Conservation (phyloP, 2,888 invertebrate genomes). For the Coleophora deauratella region DNA sequence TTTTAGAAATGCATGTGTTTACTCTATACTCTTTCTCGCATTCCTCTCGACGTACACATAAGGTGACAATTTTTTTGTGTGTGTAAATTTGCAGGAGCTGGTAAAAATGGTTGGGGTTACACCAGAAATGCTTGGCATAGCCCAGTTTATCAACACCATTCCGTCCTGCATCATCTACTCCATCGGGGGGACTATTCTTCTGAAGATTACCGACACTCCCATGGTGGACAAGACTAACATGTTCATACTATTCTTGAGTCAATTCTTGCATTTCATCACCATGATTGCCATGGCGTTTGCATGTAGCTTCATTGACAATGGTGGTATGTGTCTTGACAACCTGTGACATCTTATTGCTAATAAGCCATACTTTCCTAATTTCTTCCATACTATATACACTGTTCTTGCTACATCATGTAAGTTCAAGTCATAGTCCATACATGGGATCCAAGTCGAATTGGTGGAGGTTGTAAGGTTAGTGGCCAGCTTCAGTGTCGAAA, state of each 20-base stretch:
- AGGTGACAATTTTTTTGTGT: background rate
- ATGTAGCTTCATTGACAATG: conserved; percentile 76
- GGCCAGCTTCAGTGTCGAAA: no score
- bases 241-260: conserved; percentile 69
- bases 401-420: no score
- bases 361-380: no score
- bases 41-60: no score
- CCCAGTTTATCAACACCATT: conserved; percentile 79
- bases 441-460: no score
- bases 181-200: conserved; percentile 39
- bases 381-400: no score
- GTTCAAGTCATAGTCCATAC: no score
- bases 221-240: conserved; percentile 71
- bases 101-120: conserved; percentile 85
- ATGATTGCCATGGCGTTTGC: conserved; percentile 76
- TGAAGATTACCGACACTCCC: conserved; percentile 39
- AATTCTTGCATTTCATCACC: conserved; percentile 74
- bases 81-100: conserved; percentile 71
- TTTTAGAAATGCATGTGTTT: no score
- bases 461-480: no score
- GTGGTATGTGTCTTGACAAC: conserved; percentile 53
- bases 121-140: conserved; percentile 76
- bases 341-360: no score
- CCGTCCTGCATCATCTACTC: conserved; percentile 70
- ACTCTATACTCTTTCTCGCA: no score